phyloP scores from a whole-genome alignment of 2,113 vertebrate species.

The Galemys pyrenaicus region DNA sequence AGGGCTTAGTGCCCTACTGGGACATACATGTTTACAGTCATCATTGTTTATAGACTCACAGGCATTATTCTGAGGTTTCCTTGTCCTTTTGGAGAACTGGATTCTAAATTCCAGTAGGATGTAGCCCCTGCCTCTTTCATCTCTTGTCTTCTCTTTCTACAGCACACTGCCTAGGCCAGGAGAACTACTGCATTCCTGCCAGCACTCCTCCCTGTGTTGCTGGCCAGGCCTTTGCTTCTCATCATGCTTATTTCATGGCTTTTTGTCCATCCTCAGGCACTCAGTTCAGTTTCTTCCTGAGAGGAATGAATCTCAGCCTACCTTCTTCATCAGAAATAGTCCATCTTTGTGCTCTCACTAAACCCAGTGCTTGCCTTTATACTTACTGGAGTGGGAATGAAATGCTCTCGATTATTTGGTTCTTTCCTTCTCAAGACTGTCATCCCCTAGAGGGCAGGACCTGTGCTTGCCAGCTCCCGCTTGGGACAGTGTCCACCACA shows the following conservation, averaged over 20 bases:
- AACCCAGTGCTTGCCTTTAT: not conserved
- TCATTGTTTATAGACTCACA: not conserved
- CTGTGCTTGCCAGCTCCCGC: not conserved
- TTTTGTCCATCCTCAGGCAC: not conserved
- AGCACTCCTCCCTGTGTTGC: no score
- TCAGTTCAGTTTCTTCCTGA: not conserved
- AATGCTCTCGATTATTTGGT: not conserved
- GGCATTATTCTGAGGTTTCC: not conserved
- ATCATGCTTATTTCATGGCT: not conserved
- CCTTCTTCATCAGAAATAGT: rapidly evolving
- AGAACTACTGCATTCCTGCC: not conserved
- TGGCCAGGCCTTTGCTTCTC: not conserved
- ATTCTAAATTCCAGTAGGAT: not conserved
- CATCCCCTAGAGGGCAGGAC: not conserved
- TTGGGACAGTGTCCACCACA: not conserved
- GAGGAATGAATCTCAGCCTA: not conserved
- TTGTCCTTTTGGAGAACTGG: not conserved
- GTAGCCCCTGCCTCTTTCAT: not conserved
- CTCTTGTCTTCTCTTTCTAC: not conserved
- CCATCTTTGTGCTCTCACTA: not conserved
- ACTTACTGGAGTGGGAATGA: not conserved
- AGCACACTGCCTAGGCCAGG: not conserved
- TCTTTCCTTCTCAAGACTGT: not conserved
- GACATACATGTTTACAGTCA: not conserved
- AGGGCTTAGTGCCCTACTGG: not conserved